Conservation (phyloP, 2,797 vertebrate genomes). For the Leptoclinus maculatus region DNA sequence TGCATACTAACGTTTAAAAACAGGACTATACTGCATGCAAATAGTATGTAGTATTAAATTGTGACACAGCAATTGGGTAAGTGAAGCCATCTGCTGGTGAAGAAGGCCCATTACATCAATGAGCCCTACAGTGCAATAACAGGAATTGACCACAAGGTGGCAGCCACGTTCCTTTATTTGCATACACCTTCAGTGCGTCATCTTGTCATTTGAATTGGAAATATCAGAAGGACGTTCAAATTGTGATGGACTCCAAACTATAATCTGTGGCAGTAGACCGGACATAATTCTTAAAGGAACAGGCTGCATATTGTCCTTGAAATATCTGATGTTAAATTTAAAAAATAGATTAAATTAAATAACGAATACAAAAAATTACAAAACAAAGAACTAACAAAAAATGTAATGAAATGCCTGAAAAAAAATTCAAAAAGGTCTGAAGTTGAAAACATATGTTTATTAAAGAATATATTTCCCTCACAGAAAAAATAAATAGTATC, state of each 20-base stretch:
- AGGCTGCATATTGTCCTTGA: background rate
- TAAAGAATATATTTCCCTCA: background rate
- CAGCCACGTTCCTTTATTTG: background rate
- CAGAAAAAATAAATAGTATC: background rate
- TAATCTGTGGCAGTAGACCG: background rate
- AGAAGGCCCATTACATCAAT: rapidly evolving
- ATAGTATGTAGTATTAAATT: background rate
- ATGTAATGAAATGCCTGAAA: background rate
- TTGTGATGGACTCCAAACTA: background rate
- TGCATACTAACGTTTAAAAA: background rate
- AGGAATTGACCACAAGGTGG: constrained; percentile 25
- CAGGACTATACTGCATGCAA: background rate
- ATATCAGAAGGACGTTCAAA: background rate
- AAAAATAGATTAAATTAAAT: background rate
- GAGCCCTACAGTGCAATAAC: background rate
- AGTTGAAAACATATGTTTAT: background rate
- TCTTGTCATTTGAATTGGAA: background rate
- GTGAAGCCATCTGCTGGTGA: constrained; percentile 32
- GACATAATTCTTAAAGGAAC: background rate
- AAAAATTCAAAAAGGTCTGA: background rate
- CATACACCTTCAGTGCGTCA: background rate
- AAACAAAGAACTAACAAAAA: background rate
- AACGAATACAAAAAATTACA: background rate
- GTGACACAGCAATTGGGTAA: background rate
- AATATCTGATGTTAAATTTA: no score